A percentile compares a stretch with the other conserved stretches of the same genome.
Conservation (phyloP, 2,888 invertebrate species). For the Melinaea marsaeus region DNA sequence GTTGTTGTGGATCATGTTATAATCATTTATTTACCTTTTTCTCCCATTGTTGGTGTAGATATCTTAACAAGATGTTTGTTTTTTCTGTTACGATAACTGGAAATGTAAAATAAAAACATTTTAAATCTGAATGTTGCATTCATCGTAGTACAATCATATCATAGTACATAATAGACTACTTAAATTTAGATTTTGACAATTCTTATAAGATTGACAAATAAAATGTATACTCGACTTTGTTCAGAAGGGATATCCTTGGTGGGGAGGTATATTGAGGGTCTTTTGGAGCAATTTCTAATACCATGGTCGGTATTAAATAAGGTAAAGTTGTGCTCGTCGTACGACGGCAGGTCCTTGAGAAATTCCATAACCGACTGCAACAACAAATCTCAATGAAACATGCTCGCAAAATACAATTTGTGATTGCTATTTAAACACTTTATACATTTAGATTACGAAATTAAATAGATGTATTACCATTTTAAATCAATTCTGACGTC, state of each 20-base stretch:
- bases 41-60: constrained; percentile 97
- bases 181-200: background rate
- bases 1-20: background rate
- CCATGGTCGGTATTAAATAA: constrained; percentile 92
- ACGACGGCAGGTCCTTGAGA: constrained; percentile 92
- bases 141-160: background rate
- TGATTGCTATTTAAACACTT: background rate
- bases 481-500: constrained; percentile 41
- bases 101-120: constrained; percentile 51
- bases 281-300: constrained; percentile 87
- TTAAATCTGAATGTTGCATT: constrained; percentile 5
- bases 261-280: constrained; percentile 94
- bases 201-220: background rate
- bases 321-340: constrained; percentile 94
- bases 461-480: constrained; percentile 50
- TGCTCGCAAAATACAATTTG: constrained; percentile 23
- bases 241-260: constrained; percentile 95
- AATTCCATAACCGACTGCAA: constrained; percentile 92
- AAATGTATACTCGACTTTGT: constrained; percentile 84
- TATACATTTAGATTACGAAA: background rate
- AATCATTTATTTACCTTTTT: constrained; percentile 81
- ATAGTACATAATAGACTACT: background rate
- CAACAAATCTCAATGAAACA: constrained; percentile 34
- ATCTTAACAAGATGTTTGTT: constrained; percentile 94
- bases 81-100: constrained; percentile 96